Base-by-base conservation (phyloP, 1,140 invertebrate species). In the Bombus superbus region DNA sequence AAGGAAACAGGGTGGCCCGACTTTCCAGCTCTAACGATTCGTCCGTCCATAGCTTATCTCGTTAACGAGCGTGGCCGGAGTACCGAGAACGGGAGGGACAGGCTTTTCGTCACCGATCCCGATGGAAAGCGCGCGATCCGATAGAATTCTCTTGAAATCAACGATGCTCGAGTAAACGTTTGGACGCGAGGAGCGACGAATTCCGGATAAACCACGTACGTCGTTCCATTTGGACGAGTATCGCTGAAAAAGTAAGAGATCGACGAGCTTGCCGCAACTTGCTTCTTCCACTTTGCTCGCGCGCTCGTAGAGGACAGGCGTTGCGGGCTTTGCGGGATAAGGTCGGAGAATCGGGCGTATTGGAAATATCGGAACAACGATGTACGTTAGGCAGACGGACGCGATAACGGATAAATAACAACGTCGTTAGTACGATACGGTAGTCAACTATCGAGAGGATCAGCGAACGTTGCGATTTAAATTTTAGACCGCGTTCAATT, bases 31-130 rank as follows among this genome's bases (percentile, higher is more conserved):
- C 73, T 90, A 86, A 88, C 86, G 84, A 90, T 90, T 90, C 81
- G 81, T 86, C 87, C 84, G 73, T 88, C 84, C 74, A 86, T 81
- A 77, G 68, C 78, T 90, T 90, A 90, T 91, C 87, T 90, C 77
- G 68, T 90, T 90, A 90, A 88, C 87, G 89, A 83, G 40, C 53
- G 66, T 85, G 68, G 62, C 38, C 59, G 81, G 35, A 38, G 64
- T 64, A 66, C 74, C 68, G 53, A 79, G 22, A 40, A n/a, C 59
- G 53, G 44, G 59, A 71, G 53, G 44, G 59, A 71, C 47, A 28
- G 53, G 69, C n/a, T 38, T 88, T 53, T 40, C 75, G 62, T 35
- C 57, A 5, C 42, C 71, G 80, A 78, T 76, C 75, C 38, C n/a
- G 40, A 71, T 44, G 22, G 35, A 71, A 22, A 4, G 9, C 3